phyloP scores from a whole-genome alignment of 2,797 vertebrate genomes.

The Mycteria americana region DNA sequence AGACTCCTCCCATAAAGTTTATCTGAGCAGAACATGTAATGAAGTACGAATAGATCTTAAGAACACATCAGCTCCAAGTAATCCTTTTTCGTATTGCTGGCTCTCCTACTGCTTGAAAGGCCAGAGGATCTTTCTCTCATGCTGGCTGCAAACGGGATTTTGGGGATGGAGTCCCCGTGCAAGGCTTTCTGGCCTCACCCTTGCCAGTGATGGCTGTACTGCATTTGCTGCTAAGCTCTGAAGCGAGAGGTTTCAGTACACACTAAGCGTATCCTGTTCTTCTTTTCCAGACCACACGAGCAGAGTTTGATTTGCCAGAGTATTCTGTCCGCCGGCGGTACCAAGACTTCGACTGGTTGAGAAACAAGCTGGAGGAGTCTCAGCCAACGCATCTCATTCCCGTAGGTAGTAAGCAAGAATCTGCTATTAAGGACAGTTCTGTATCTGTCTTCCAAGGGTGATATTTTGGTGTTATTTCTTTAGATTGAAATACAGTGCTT shows the following conservation, averaged over 20 bases:
- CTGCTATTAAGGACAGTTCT: not conserved
- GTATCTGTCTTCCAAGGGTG: not conserved
- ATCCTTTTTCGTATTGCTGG: not conserved
- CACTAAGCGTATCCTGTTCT: not conserved
- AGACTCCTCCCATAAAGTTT: not conserved
- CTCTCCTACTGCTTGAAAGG: not conserved
- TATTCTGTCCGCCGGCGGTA: conserved; percentile 92
- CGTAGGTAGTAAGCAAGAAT: conserved; percentile 81
- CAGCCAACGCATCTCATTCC: conserved; percentile 98
- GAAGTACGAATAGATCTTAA: not conserved
- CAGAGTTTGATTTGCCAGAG: conserved; percentile 95
- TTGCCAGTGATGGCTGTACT: not conserved
- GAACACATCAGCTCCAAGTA: not conserved
- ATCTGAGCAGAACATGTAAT: not conserved
- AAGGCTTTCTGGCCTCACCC: not conserved
- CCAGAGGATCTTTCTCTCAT: not conserved
- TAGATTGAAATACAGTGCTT: not conserved
- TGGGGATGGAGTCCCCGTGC: not conserved
- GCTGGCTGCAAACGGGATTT: not conserved
- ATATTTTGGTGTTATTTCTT: not conserved
- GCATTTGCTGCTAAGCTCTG: not conserved
- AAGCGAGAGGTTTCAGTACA: not conserved
- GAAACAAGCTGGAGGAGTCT: conserved; percentile 94
- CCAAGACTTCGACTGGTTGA: conserved; percentile 98
- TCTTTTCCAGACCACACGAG: conserved; percentile 85